A percentile compares a stretch with the other conserved stretches of the same genome.
Evolutionary conservation across 2,888 invertebrate genomes (phyloP).

Genomic region (Epirrita christyi): DNA sequence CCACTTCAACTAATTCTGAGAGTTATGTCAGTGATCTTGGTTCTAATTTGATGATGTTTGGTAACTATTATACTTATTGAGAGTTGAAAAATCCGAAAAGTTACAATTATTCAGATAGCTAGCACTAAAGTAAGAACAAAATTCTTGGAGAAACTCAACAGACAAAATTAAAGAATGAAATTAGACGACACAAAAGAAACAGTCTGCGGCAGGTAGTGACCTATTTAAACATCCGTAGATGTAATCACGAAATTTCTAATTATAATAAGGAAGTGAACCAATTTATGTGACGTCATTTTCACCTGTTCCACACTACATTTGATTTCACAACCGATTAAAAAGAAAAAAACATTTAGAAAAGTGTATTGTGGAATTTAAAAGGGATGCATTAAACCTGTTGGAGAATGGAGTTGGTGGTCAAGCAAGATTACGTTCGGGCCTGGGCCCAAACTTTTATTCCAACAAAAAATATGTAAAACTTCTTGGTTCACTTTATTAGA

Average conservation of each 20-base stretch:
- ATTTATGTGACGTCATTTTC: constrained; percentile 55
- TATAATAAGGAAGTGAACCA: constrained; percentile 58
- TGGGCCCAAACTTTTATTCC: constrained; percentile 9
- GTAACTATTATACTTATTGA: too few relatives aligned
- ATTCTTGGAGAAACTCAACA: too few relatives aligned
- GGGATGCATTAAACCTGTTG: constrained; percentile 29
- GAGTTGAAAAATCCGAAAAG: too few relatives aligned
- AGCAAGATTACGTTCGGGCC: constrained; percentile 14
- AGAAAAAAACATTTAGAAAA: constrained; percentile 35
- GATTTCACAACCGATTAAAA: constrained; percentile 67
- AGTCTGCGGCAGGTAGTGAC: constrained; percentile 23
- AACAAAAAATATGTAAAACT: too few relatives aligned
- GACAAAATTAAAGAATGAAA: not conserved
- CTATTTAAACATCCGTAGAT: constrained; percentile 36
- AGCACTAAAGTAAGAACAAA: too few relatives aligned
- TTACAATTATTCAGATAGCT: too few relatives aligned
- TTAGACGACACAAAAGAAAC: constrained; percentile 3
- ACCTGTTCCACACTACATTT: constrained; percentile 55
- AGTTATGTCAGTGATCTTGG: too few relatives aligned
- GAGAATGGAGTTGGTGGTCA: constrained; percentile 7
- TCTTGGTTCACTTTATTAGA: too few relatives aligned
- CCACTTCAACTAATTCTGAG: too few relatives aligned
- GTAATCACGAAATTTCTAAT: constrained; percentile 49
- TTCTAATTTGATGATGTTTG: too few relatives aligned
- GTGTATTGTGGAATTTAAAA: constrained; percentile 20